phyloP scores from a whole-genome alignment of 1,140 invertebrate genomes.

The Camponotus pennsylvanicus region DNA sequence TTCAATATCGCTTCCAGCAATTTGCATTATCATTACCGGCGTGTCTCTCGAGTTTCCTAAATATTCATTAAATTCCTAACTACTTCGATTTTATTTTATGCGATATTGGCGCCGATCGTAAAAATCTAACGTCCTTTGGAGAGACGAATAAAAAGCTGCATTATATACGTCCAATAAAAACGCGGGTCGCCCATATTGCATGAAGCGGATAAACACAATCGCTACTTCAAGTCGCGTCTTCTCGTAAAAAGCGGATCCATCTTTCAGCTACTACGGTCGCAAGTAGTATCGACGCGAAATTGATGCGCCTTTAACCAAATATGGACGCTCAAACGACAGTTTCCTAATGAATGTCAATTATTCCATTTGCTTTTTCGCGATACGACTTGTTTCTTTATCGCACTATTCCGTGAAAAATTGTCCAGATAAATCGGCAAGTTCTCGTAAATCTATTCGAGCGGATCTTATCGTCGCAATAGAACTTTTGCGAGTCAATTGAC shows the following conservation, averaged over 20 bases:
- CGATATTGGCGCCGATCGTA: background rate
- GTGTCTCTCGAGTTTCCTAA: background rate
- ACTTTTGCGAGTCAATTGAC: constrained; percentile 52
- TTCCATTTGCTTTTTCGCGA: constrained; percentile 42
- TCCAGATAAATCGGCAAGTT: constrained; percentile 33
- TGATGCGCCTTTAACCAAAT: constrained; percentile 64
- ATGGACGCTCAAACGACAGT: constrained; percentile 49
- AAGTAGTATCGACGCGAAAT: constrained; percentile 21
- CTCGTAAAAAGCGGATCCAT: constrained; percentile 64
- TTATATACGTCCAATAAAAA: constrained; percentile 30
- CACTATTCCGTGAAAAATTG: constrained; percentile 31
- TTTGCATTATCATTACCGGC: background rate
- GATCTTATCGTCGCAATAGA: constrained; percentile 29
- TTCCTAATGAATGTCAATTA: constrained; percentile 73
- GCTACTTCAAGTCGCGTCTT: constrained; percentile 1
- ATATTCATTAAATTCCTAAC: constrained; percentile 12
- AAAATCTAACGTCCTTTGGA: constrained; percentile 34
- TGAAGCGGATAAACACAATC: constrained; percentile 35
- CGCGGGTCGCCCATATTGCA: constrained; percentile 3
- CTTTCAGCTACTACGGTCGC: background rate
- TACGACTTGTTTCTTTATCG: constrained; percentile 6
- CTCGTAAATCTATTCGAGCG: constrained; percentile 45
- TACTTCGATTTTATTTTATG: background rate
- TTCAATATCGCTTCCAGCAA: background rate
- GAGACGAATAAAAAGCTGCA: constrained; percentile 22